Base-by-base conservation (phyloP, 2,113 vertebrate species). In the Phyllopteryx taeniolatus region DNA sequence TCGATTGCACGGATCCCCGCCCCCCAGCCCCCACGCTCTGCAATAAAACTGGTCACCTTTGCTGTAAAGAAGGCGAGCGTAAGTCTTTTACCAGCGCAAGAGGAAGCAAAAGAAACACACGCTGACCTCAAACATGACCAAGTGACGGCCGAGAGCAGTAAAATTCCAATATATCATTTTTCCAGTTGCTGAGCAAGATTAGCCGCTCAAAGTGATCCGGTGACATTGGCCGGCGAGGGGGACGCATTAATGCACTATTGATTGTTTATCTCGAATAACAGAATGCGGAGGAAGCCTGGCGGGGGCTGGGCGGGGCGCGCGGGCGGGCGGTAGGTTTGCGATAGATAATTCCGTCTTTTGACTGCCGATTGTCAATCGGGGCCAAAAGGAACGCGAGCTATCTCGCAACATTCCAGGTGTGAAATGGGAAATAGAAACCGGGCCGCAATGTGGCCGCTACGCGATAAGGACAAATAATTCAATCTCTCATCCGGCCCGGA, bases 261-360 rank as follows among this genome's bases (percentile, higher is more conserved):
- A 91, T 91, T 91, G 88, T 89, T 90, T 87, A 86, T 88, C 86
- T 88, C 83, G 82, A 84, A 85, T 86, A 87, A 85, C 77, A 60
- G 73, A 54, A 0, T 31, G 76, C 13, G 14, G 68, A 7, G 22
- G 33, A 43, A 71, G 53, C 39, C 5, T 6, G 47, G 22, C 2
- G 54, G 39, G 67, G 33, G 54, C 47, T 62, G 44, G 73, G 61
- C 66, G 54, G 72, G 71, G 72, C 53, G 68, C 5, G 65, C 46
- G 13, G 77, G 65, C 46, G 13, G 77, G 82, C 72, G 70, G 78
- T 54, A 67, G 67, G 79, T 80, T 68, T 5, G 64, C 61, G 73
- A 80, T 75, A 85, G 86, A 90, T 88, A 89, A 87, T 79, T 79
- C 79, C 79, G 72, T 71, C 76, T 80, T 81, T 81, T 83, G 77